A percentile compares a stretch with the other conserved stretches of the same genome.
These are phyloP conservation scores for Microplitis manilae DNA, from an alignment of 2,888 invertebrate species.

Conservation along the genomic window DNA sequence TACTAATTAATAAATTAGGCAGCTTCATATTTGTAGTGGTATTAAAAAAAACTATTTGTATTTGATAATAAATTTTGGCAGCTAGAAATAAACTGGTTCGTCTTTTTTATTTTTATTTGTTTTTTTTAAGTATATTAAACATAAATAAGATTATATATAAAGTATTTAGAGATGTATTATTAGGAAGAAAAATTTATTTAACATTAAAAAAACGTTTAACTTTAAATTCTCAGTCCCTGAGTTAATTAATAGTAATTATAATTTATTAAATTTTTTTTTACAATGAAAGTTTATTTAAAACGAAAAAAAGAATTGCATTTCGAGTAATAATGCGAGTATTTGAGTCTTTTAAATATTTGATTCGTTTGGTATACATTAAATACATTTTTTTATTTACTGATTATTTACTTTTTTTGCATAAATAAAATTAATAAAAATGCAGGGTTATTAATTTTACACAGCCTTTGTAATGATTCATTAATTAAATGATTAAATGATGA, in stretches of 20 bases:
- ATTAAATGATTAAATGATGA: background rate
- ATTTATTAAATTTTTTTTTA: constrained; percentile 16
- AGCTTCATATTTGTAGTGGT: constrained; percentile 11
- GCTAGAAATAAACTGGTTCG: constrained; percentile 29
- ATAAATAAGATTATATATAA: constrained; percentile 8
- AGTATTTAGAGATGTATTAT: constrained; percentile 28
- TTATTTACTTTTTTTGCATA: background rate
- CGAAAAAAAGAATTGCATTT: background rate
- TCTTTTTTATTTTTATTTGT: constrained; percentile 13
- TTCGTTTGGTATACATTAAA: constrained; percentile 4
- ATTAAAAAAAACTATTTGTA: constrained; percentile 6
- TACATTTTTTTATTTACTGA: background rate
- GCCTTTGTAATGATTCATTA: background rate
- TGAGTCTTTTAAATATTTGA: background rate
- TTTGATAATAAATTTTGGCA: constrained; percentile 22
- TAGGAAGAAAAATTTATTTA: constrained; percentile 14
- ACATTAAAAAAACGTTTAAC: background rate
- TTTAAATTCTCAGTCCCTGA: constrained; percentile 9
- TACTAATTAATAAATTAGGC: constrained; percentile 10
- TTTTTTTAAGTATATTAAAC: background rate
- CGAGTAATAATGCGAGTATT: background rate
- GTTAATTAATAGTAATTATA: constrained; percentile 6
- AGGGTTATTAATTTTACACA: constrained; percentile 1
- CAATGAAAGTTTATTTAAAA: background rate
- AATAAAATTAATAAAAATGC: background rate